phyloP scores from a whole-genome alignment of 2,797 vertebrate species.

The Sylvia borin region DNA sequence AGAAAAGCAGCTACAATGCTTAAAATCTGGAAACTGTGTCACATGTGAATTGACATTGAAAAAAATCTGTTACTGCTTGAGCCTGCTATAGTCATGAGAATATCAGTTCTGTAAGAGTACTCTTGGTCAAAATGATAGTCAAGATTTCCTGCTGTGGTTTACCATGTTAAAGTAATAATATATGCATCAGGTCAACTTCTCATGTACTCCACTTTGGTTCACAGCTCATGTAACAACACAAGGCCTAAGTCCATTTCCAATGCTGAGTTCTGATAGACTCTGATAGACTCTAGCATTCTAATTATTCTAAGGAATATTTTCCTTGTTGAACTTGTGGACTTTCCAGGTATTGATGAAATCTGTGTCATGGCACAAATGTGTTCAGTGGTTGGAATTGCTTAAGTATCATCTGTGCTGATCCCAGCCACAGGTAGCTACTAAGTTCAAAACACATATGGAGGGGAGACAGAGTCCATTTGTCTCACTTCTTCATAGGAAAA shows the following conservation, averaged over 20 bases:
- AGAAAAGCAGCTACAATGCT: not conserved
- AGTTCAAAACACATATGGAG: slow-evolving; percentile 2
- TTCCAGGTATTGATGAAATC: slow-evolving; percentile 34
- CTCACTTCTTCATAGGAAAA: not conserved
- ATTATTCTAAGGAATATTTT: slow-evolving; percentile 1
- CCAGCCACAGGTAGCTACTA: not conserved
- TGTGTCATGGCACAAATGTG: not conserved
- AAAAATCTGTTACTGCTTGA: not conserved
- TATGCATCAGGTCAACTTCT: not conserved
- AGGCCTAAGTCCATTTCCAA: not conserved
- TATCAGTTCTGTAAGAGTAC: not conserved
- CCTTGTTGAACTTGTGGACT: not conserved
- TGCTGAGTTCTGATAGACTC: not conserved
- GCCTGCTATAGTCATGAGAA: not conserved
- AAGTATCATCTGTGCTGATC: slow-evolving; percentile 9
- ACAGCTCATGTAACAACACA: not conserved
- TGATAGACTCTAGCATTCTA: not conserved
- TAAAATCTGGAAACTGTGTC: not conserved
- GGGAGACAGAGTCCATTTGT: not conserved
- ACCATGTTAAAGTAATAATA: not conserved
- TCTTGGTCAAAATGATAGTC: not conserved
- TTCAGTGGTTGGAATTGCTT: not conserved
- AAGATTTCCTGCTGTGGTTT: not conserved
- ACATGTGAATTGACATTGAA: not conserved
- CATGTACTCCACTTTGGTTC: not conserved